Evolutionary conservation across 2,888 invertebrate species (phyloP).

Genomic region (Danaus chrysippus): DNA sequence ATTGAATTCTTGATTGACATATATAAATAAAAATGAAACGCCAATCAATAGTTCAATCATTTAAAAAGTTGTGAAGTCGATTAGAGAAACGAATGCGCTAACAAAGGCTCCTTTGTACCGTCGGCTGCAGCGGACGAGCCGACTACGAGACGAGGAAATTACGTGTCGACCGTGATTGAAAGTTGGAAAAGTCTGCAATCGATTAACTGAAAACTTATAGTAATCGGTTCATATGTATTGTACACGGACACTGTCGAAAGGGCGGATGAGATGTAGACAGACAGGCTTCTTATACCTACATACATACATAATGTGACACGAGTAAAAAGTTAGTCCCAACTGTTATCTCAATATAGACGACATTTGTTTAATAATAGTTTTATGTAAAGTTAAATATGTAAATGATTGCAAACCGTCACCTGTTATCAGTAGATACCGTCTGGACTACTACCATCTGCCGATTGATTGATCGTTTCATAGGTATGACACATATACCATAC

Average conservation of each 20-base stretch:
- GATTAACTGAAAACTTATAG: slow-evolving; percentile 14
- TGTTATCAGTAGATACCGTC: slow-evolving; percentile 32
- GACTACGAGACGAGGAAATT: slow-evolving; percentile 28
- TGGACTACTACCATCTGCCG: slow-evolving; percentile 49
- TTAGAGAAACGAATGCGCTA: slow-evolving; percentile 15
- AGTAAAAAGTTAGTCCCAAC: too few species aligned
- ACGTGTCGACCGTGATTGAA: slow-evolving; percentile 28
- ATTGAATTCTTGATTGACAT: not conserved
- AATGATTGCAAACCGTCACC: slow-evolving; percentile 15
- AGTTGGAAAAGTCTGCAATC: slow-evolving; percentile 14
- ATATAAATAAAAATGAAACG: slow-evolving; percentile 9
- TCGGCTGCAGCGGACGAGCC: slow-evolving; percentile 14
- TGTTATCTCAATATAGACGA: too few species aligned
- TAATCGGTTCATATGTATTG: not conserved
- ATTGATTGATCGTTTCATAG: slow-evolving; percentile 54
- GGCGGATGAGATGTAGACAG: not conserved
- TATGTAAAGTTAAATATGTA: slow-evolving; percentile 14
- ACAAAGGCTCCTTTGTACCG: slow-evolving; percentile 10
- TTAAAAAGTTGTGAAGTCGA: slow-evolving; percentile 22
- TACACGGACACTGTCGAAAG: not conserved
- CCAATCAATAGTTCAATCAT: slow-evolving; percentile 10
- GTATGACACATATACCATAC: slow-evolving; percentile 31
- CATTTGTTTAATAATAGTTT: slow-evolving; percentile 1
- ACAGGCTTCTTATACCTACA: too few species aligned
- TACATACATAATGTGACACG: too few species aligned